Base-by-base conservation (phyloP, 1,140 invertebrate genomes). In the Drosophila sproati region DNA sequence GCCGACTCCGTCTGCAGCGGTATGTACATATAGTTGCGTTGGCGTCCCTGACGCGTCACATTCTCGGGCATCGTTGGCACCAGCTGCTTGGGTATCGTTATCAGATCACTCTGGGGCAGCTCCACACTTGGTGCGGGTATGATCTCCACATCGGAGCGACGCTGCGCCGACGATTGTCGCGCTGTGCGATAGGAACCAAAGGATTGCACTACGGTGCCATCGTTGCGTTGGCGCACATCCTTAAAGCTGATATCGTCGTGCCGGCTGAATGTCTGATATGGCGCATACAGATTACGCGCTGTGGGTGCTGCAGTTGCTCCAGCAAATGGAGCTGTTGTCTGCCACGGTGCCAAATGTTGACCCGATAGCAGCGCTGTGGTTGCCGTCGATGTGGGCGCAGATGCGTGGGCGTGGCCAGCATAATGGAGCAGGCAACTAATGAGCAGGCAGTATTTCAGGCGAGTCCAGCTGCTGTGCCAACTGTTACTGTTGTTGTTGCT, bases 211-310 rank as follows among this genome's bases (percentile, higher is more conserved):
- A 91, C 52, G 7, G 66, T 81, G 55, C 91, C 91, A 57, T 92
- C 89, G 7, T 68, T 69, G 41, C 91, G 77, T 62, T 82, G 79
- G 5, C 77, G 87, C 60, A 80, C 67, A 52, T 88, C 80, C 69
- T 81, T 82, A 55, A 92, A 91, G 34, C 79, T 82, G 55, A 91
- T 63, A 29, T 91, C 86, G 54, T 92, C 88, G 43, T 78, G 77
- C 62, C 80, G 91, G 5, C 87, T 90, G 31, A 93, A 93, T 7
- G 76, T 71, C 59, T 93, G 75, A 64, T 80, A 91, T 0, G 92
- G 92, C 7, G 89, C 90, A 43, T 91, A 92, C 8, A 93, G 69
- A 71, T 93, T 93, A 5, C 91, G 80, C 3, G 92, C 91, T n/a
- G 74, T 68, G 47, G 82, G 56, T 43, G 80, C 63, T 3, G 68